phyloP scores from a whole-genome alignment of 2,888 invertebrate species.

The Penaeus monodon region DNA sequence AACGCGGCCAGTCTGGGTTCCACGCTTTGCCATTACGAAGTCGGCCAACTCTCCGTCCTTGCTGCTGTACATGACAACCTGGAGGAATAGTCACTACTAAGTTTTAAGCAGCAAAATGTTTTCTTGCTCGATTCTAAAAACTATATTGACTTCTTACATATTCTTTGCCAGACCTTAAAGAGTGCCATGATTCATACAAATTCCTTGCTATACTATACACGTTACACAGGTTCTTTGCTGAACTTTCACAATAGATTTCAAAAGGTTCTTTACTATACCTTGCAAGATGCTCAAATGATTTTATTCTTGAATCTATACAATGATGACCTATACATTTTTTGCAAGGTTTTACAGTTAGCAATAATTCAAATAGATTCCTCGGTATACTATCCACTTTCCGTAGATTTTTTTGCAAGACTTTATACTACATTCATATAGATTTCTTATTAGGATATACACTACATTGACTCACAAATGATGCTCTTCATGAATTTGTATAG shows the following conservation, averaged over 20 bases:
- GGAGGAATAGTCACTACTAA: not conserved
- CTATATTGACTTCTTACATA: no score
- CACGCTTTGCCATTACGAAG: conserved; percentile 57
- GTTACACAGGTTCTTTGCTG: not conserved
- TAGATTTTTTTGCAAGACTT: no score
- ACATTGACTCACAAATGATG: no score
- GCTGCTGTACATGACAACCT: conserved; percentile 54
- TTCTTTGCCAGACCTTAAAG: not conserved
- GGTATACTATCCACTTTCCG: no score
- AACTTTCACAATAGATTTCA: no score
- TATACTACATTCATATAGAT: no score
- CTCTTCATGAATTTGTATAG: no score
- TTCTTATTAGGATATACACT: no score
- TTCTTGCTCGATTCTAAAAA: no score
- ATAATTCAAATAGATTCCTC: no score
- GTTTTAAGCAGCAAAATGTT: no score
- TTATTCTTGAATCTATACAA: not conserved
- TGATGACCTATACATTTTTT: not conserved
- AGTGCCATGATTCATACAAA: not conserved
- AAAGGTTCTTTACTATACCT: not conserved
- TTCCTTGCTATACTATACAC: not conserved
- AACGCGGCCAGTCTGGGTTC: conserved; percentile 51
- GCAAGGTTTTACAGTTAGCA: no score
- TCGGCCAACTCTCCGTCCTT: conserved; percentile 41
- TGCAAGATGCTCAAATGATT: not conserved